Conservation (phyloP, 1,140 invertebrate genomes). For the Saccostrea cuccullata region DNA sequence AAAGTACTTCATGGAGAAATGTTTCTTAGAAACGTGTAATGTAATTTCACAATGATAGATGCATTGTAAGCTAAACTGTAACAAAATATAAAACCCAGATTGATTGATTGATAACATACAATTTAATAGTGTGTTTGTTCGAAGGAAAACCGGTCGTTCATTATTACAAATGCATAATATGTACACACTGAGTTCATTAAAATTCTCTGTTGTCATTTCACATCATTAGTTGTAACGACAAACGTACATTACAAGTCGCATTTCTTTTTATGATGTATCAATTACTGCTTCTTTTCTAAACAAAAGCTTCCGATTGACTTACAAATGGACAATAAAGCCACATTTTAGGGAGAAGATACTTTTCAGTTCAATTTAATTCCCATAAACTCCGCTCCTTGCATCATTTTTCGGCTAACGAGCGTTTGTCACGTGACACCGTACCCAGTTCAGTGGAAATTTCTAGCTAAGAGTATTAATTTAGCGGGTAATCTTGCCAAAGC, state of each 20-base stretch:
- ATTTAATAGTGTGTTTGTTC: neutral
- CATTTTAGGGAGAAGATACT: constrained; percentile 24
- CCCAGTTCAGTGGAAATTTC: constrained; percentile 30
- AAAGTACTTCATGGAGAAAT: neutral
- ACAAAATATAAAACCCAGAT: neutral
- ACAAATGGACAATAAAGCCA: constrained; percentile 31
- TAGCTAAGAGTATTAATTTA: constrained; percentile 24
- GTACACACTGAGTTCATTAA: neutral
- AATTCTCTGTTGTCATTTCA: neutral
- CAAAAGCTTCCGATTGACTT: constrained; percentile 21
- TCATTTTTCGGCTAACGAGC: constrained; percentile 27
- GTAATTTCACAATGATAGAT: neutral
- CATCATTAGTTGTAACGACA: constrained; percentile 21
- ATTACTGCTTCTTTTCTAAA: constrained; percentile 8
- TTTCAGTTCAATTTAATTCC: constrained; percentile 30
- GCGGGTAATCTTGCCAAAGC: constrained; percentile 33
- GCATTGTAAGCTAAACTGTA: neutral
- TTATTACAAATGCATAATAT: neutral
- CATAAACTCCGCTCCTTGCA: constrained; percentile 32
- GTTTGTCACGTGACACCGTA: constrained; percentile 12
- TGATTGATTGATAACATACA: constrained; percentile 9
- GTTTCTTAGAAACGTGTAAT: neutral
- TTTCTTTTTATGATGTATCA: constrained; percentile 15
- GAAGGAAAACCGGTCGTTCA: neutral
- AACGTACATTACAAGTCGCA: neutral